A percentile compares a stretch with the other conserved stretches of the same genome.
phyloP scores from a whole-genome alignment of 2,113 vertebrate genomes.

The Gyps fulvus region DNA sequence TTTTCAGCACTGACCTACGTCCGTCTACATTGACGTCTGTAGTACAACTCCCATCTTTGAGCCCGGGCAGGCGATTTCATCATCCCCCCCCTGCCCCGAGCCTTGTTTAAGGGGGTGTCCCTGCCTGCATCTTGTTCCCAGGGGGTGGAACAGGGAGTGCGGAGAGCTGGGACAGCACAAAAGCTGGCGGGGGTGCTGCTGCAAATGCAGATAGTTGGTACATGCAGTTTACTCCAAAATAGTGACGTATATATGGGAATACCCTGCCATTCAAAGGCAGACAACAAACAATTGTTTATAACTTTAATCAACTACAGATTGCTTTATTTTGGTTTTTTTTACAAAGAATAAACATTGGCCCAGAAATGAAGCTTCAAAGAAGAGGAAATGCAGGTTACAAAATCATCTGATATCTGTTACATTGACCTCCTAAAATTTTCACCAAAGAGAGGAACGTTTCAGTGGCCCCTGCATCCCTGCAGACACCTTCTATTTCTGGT shows the following conservation, averaged over 20 bases:
- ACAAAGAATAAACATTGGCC: not conserved
- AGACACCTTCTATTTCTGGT: not conserved
- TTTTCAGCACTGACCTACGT: not conserved
- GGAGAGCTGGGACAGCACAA: not conserved
- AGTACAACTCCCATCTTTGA: not conserved
- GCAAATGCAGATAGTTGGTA: not conserved
- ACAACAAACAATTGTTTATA: not conserved
- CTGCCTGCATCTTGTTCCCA: not conserved
- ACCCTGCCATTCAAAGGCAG: not conserved
- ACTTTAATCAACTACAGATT: not conserved
- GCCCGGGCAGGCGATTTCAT: not conserved
- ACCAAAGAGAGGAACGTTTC: not conserved
- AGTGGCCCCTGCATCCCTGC: not conserved
- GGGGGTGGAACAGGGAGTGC: accelerated
- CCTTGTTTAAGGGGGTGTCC: not conserved
- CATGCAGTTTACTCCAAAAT: not conserved
- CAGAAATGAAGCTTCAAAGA: not conserved
- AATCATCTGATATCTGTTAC: not conserved
- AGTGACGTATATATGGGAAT: not conserved
- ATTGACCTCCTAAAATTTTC: not conserved
- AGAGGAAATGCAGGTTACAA: not conserved
- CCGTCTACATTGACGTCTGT: not conserved
- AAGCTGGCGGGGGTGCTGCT: not conserved
- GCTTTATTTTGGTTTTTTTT: not conserved
- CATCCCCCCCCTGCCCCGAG: too few relatives aligned